Percentiles rank a stretch among this genome's conserved stretches.
Evolutionary conservation across 35 echinoderm and acorn worm genomes (phyloP).

Genomic region (Apostichopus japonicus): DNA sequence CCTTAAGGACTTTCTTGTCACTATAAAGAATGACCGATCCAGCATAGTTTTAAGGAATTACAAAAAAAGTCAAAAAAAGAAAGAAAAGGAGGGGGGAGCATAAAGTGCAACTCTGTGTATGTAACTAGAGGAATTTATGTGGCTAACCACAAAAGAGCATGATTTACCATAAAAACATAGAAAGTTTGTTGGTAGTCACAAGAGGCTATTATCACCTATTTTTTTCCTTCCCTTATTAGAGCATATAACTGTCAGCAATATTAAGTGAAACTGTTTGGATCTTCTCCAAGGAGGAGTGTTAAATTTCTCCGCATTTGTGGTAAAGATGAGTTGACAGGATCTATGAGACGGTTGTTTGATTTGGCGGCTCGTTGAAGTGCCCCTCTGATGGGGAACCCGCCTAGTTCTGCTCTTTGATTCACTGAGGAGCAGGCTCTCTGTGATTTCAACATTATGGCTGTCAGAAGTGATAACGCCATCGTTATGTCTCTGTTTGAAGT

Average conservation of each 20-base stretch:
- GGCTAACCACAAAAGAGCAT: conserved; percentile 11
- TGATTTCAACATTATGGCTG: too few species aligned
- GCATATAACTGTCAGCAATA: not conserved
- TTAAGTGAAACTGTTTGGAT: not conserved
- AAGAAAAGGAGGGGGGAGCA: too few species aligned
- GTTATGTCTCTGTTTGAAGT: not conserved
- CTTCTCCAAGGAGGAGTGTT: not conserved
- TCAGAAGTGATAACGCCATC: too few species aligned
- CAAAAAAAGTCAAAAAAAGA: too few species aligned
- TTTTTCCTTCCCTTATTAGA: not conserved
- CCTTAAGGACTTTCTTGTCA: too few species aligned
- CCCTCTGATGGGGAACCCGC: not conserved
- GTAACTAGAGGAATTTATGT: not conserved
- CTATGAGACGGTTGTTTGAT: not conserved
- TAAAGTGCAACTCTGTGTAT: too few species aligned
- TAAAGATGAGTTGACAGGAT: not conserved
- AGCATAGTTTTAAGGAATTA: too few species aligned
- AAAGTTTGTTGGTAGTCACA: not conserved
- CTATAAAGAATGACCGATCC: too few species aligned
- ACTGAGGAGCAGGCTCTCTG: not conserved
- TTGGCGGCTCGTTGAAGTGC: not conserved
- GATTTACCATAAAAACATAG: not conserved
- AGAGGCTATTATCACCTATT: not conserved
- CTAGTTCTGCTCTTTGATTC: not conserved
- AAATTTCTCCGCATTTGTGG: not conserved